A percentile compares a stretch with the other conserved stretches of the same genome.
phyloP scores from a whole-genome alignment of 2,113 vertebrate species.

The Semnornis frantzii region DNA sequence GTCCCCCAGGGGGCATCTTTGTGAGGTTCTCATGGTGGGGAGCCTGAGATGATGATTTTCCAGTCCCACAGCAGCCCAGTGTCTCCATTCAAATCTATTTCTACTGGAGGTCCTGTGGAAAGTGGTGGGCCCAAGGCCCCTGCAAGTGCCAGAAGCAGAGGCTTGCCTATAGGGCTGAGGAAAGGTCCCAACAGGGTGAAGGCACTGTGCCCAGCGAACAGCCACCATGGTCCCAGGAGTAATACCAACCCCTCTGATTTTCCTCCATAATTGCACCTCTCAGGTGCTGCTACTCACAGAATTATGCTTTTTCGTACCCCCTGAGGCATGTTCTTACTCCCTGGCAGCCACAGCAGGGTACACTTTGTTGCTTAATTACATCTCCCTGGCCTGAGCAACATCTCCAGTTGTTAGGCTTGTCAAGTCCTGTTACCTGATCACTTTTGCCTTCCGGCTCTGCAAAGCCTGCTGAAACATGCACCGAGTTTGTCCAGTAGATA shows the following conservation, averaged over 20 bases:
- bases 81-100: background rate
- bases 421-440: background rate
- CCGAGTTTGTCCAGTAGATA: background rate
- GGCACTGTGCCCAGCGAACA: fast-evolving
- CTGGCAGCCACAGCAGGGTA: background rate
- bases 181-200: fast-evolving
- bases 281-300: background rate
- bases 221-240: background rate
- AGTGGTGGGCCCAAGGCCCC: fast-evolving
- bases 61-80: fast-evolving
- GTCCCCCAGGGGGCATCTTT: background rate
- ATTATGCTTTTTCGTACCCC: background rate
- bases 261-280: background rate
- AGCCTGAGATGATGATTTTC: no score
- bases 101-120: fast-evolving
- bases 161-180: fast-evolving
- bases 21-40: background rate
- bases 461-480: background rate
- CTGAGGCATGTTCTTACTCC: background rate
- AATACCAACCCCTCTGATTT: background rate
- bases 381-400: background rate
- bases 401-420: background rate
- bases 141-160: fast-evolving
- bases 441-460: background rate
- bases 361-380: slow-evolving; percentile 7